phyloP scores from a whole-genome alignment of 2,113 vertebrate genomes.

The Limanda limanda region DNA sequence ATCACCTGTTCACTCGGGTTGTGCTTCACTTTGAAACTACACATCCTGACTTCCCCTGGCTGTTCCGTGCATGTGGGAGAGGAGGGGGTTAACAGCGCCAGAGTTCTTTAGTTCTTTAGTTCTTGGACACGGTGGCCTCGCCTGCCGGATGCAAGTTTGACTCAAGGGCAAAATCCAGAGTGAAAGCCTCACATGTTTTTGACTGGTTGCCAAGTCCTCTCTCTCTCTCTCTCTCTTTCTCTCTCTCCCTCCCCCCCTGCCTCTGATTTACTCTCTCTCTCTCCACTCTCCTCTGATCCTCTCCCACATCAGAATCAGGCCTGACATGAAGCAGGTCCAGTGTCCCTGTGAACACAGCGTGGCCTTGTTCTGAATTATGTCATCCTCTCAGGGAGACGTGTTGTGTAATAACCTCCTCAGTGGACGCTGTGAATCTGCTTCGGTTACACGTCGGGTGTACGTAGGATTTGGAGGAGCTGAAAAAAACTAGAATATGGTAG shows the following conservation, averaged over 20 bases:
- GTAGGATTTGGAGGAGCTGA: too few relatives aligned
- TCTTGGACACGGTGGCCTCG: constrained; percentile 77
- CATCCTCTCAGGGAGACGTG: constrained; percentile 30
- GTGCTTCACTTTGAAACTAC: constrained; percentile 27
- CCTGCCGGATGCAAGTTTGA: constrained; percentile 79
- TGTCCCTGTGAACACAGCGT: constrained; percentile 42
- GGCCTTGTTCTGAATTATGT: constrained; percentile 49
- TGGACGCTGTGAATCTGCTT: too few relatives aligned
- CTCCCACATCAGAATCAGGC: constrained; percentile 50
- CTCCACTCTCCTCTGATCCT: constrained; percentile 45
- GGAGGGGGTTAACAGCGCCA: constrained; percentile 68
- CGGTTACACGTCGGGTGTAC: too few relatives aligned
- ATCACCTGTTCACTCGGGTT: constrained; percentile 20
- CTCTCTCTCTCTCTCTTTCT: constrained; percentile 18
- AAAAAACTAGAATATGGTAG: too few relatives aligned
- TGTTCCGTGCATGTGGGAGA: constrained; percentile 39
- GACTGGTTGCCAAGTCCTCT: constrained; percentile 65
- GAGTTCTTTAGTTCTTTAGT: constrained; percentile 73
- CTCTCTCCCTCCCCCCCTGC: constrained; percentile 17
- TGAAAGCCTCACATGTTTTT: constrained; percentile 81
- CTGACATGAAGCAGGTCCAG: constrained; percentile 54
- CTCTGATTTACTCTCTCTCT: constrained; percentile 55
- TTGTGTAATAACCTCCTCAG: not conserved
- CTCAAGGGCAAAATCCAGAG: constrained; percentile 80
- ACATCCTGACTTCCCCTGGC: constrained; percentile 37